A percentile compares a stretch with the other conserved stretches of the same genome.
These are phyloP conservation scores for Pterocles burchelli DNA, from an alignment of 2,113 vertebrate genomes.

Conservation along the genomic window DNA sequence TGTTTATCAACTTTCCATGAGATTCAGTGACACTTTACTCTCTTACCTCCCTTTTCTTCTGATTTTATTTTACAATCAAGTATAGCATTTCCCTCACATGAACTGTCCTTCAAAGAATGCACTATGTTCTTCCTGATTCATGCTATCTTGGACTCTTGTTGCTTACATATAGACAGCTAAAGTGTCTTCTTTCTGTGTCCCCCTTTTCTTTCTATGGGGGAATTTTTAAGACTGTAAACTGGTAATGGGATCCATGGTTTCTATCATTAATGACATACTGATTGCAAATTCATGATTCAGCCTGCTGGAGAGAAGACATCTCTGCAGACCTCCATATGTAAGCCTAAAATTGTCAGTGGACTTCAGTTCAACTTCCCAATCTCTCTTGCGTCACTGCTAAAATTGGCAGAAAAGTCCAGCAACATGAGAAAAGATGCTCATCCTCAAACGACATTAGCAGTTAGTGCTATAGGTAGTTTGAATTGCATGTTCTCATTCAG, in stretches of 20 bases:
- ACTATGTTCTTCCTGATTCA: background rate
- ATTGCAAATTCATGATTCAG: background rate
- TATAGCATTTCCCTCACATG: background rate
- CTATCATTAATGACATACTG: background rate
- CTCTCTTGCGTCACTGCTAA: background rate
- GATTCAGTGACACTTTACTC: background rate
- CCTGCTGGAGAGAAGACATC: background rate
- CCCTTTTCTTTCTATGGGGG: background rate
- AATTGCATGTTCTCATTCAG: background rate
- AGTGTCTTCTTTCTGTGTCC: background rate
- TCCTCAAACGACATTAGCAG: background rate
- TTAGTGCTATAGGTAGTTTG: background rate
- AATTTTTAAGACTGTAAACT: background rate
- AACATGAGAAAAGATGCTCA: background rate
- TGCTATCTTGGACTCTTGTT: background rate
- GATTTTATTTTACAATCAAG: background rate
- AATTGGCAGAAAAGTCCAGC: background rate
- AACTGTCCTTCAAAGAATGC: background rate
- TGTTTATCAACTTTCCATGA: background rate
- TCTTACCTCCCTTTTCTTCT: background rate
- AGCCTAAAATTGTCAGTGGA: background rate
- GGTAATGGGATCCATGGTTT: background rate
- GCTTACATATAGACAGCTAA: background rate
- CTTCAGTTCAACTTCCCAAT: background rate
- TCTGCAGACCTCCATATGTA: background rate